A percentile compares a stretch with the other conserved stretches of the same genome.
Conservation (phyloP, 2,797 vertebrate genomes). For the Hippocampus kuda region DNA sequence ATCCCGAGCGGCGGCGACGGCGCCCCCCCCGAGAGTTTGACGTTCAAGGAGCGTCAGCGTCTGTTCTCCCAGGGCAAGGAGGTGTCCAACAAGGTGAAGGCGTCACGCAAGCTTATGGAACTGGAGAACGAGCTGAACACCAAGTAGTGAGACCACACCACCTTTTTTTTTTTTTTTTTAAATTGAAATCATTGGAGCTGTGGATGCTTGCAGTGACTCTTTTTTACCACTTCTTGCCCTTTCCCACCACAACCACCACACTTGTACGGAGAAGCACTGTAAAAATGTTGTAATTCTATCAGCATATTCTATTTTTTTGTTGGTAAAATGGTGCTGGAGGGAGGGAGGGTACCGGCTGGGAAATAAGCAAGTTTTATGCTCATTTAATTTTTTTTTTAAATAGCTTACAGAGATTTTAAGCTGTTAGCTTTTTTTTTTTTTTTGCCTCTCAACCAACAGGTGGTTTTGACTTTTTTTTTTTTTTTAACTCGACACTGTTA, state of each 20-base stretch:
- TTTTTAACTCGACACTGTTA: conserved; percentile 47
- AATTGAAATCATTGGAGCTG: background rate
- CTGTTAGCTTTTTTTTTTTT: conserved; percentile 48
- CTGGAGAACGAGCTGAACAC: conserved; percentile 98
- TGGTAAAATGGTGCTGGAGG: conserved; percentile 62
- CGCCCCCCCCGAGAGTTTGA: conserved; percentile 87
- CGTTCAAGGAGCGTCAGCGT: conserved; percentile 94
- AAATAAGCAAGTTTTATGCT: conserved; percentile 36
- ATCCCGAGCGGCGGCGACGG: conserved; percentile 51
- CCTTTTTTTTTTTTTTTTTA: conserved; percentile 5
- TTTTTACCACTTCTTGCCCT: conserved; percentile 26
- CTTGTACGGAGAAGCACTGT: conserved; percentile 75
- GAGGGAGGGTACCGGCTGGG: conserved; percentile 33
- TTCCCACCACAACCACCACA: conserved; percentile 48
- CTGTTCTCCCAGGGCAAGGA: conserved; percentile 98
- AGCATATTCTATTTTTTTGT: conserved; percentile 67
- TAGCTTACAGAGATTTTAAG: conserved; percentile 61
- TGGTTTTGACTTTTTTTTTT: conserved; percentile 11
- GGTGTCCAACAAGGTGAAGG: conserved; percentile 95
- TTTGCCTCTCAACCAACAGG: conserved; percentile 29
- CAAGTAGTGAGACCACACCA: conserved; percentile 63
- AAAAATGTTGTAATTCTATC: conserved; percentile 72
- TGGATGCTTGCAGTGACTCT: conserved; percentile 48
- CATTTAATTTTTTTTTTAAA: conserved; percentile 44
- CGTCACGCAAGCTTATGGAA: conserved; percentile 92